Conservation (phyloP, 2,888 invertebrate genomes). For the Tryphoninae sp. region DNA sequence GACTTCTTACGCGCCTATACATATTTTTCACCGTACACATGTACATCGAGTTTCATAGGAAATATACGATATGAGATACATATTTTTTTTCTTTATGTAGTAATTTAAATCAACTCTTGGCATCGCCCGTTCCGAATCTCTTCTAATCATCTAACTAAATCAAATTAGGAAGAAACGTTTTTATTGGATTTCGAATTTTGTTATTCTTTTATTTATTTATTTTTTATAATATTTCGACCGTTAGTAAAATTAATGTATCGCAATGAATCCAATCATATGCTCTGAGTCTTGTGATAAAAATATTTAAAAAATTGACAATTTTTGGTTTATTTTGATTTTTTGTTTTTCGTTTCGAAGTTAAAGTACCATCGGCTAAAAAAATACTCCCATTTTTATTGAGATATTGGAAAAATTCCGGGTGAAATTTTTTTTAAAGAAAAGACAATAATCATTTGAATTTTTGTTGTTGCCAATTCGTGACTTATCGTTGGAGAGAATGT, state of each 20-base stretch:
- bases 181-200: too few species aligned
- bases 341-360: not conserved
- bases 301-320: not conserved
- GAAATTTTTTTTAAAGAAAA: not conserved
- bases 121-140: not conserved
- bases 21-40: slow-evolving; percentile 3
- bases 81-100: not conserved
- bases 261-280: too few species aligned
- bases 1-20: slow-evolving; percentile 48
- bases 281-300: too few species aligned
- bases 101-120: not conserved
- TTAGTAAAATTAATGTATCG: too few species aligned
- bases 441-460: not conserved
- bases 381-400: not conserved
- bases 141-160: not conserved
- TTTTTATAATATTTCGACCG: too few species aligned
- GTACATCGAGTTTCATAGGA: slow-evolving; percentile 19
- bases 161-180: too few species aligned
- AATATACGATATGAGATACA: not conserved
- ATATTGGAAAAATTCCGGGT: not conserved
- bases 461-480: too few species aligned
- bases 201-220: too few species aligned
- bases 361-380: not conserved
- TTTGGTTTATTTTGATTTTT: not conserved
- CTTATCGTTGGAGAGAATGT: slow-evolving; percentile 1